Evolutionary conservation across 2,888 invertebrate species (phyloP), one percentile per base, ranked within the genome.

Genomic region (Altica lythri): DNA sequence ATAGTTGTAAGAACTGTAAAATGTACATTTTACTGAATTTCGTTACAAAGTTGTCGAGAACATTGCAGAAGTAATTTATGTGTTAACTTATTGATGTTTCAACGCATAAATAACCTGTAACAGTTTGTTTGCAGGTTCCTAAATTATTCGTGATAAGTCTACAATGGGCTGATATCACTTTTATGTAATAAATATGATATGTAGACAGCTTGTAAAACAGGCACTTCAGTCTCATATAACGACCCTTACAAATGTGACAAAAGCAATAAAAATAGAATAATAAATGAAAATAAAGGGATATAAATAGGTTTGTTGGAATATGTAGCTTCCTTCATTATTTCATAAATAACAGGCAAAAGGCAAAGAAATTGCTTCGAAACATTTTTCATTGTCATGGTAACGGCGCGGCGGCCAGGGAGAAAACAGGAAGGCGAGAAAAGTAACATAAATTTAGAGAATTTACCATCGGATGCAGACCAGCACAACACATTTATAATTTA

Each of bases 391-490:
- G 65, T 65, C 65, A 64, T n/a, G 27, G 35, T 22, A 27, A 19
- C 13, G 55, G 13, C 29, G 22, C 35, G 48, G 50, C 51, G 51
- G 61, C 42, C 47, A 59, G 59, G 58, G 55, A 64, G 60, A 61
- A 64, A 66, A 62, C 63, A 62, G 64, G 64, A 64, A 63, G 51
- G 62, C 62, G 61, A 57, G 62, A 58, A 61, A 59, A 62, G 56
- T 61, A 63, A 62, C 65, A 64, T 67, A 65, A 64, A 65, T 67
- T 64, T 60, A 37, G 34, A 37, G 56, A 65, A 65, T 65, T 62
- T 61, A 64, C 59, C 63, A 65, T 63, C 65, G 64, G 67, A 65
- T 64, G 64, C 59, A 65, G 62, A 57, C 60, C 58, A 59, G 57
- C 62, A 60, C 61, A 63, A 65, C 63, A 60, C 60, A 60, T 63